Evolutionary conservation across 1,140 invertebrate genomes (phyloP), one percentile per base, ranked within the genome.

Genomic region (Papilio aristodemus): DNA sequence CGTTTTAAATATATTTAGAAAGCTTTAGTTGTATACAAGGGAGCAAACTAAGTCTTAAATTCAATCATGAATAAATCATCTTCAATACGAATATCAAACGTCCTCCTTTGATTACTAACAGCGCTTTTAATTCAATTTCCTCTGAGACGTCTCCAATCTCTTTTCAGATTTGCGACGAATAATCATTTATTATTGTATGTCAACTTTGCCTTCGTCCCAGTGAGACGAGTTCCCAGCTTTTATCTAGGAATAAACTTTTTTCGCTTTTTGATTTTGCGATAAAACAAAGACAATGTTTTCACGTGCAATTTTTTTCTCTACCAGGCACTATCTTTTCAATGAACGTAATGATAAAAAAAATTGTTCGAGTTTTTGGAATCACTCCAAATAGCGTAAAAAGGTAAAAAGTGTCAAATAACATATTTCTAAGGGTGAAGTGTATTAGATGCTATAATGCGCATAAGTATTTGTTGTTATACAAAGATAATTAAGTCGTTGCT

Each of bases 41-140:
- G 41, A 6, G 37, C 22, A 13, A 38, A 62, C 59, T 37, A 38
- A 19, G 59, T 38, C 14, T 17, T 38, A 38, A 32, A 66, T 66
- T 66, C 1, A 50, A 66, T 50, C 41, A 50, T 66, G 43, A 70
- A 46, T 46, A 46, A 70, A 43, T 39, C 64, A 73, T 50, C 22
- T 63, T 38, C 36, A 66, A 69, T 67, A 66, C 25, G 17, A 68
- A 43, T 66, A 68, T 63, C 37, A 69, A 62, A 54, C 32, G 59
- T 50, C 27, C 7, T n/a, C 39, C 25, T 14, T 66, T 66, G n/a
- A 66, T 46, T 66, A 32, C 25, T 43, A 17, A 50, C 59, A 43
- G 66, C 66, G 79, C 76, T 82, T 80, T 83, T 81, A 83, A 86
- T 78, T 76, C 75, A 70, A 86, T 86, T 86, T 84, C 84, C 80